phyloP scores from a whole-genome alignment of 2,797 vertebrate species.

The Sciaenops ocellatus region DNA sequence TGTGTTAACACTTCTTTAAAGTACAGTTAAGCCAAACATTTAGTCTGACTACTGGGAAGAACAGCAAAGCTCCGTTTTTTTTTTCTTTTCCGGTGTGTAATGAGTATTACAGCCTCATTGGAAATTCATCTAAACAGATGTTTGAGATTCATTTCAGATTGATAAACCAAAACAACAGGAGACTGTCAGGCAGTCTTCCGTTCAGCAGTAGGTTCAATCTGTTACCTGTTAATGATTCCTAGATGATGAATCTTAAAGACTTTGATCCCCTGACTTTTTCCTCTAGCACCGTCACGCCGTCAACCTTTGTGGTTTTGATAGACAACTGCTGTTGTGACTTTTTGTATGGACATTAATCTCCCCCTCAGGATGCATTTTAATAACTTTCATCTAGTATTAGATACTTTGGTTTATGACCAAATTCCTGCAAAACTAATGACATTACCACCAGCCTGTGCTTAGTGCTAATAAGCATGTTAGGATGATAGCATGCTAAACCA shows the following conservation, averaged over 20 bases:
- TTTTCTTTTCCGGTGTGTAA: neutral
- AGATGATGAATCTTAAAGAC: neutral
- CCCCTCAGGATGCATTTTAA: neutral
- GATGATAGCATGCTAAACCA: neutral
- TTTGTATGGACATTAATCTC: neutral
- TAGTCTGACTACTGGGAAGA: too few species aligned
- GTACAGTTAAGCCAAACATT: too few species aligned
- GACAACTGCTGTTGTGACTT: neutral
- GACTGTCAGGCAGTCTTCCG: neutral
- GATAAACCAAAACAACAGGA: conserved; percentile 1
- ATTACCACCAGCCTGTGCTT: neutral
- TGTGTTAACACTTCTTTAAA: too few species aligned
- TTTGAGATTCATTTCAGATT: neutral
- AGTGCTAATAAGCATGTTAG: neutral
- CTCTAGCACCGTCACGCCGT: too few species aligned
- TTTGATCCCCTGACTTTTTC: neutral
- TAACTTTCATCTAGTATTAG: too few species aligned
- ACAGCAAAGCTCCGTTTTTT: too few species aligned
- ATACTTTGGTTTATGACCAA: neutral
- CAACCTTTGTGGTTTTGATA: neutral
- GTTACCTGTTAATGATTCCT: neutral
- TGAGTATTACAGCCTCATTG: neutral
- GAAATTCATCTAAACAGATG: neutral
- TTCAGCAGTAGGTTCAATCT: neutral
- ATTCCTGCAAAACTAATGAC: too few species aligned